Evolutionary conservation across 2,888 invertebrate species (phyloP).

Genomic region (Clunio marinus): DNA sequence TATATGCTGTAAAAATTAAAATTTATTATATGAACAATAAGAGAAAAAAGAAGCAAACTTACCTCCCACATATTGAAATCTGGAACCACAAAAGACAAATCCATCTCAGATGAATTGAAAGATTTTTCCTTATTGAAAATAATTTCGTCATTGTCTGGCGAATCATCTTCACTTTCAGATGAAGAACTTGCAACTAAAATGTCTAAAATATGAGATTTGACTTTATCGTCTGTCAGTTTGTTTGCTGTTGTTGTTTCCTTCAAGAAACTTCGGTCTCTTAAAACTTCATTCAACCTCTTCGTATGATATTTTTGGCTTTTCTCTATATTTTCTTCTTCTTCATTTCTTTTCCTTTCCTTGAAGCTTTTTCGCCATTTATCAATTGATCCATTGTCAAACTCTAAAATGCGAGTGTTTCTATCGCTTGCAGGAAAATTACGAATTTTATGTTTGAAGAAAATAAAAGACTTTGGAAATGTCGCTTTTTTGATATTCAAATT

Average conservation of each 20-base stretch:
- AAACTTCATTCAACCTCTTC: not conserved
- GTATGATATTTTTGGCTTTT: not conserved
- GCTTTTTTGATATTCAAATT: not conserved
- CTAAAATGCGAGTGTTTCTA: not conserved
- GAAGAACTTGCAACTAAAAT: too few relatives aligned
- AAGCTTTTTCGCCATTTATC: not conserved
- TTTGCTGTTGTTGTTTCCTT: not conserved
- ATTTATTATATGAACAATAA: too few relatives aligned
- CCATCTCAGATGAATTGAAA: not conserved
- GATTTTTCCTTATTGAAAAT: not conserved
- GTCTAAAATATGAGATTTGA: too few relatives aligned
- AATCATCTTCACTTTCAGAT: too few relatives aligned
- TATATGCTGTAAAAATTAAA: too few relatives aligned
- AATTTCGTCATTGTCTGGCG: too few relatives aligned
- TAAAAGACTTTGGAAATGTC: constrained; percentile 10
- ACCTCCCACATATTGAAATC: constrained; percentile 50
- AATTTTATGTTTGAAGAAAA: not conserved
- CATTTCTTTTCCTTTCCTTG: not conserved
- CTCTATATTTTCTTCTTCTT: not conserved
- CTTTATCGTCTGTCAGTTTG: not conserved
- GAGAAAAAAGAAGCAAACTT: too few relatives aligned
- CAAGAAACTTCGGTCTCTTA: not conserved
- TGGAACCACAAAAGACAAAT: constrained; percentile 44
- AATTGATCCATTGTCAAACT: not conserved
- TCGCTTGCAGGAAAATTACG: not conserved